These are phyloP conservation scores for Avahi laniger DNA, from an alignment of 2,797 vertebrate genomes.

Conservation along the genomic window DNA sequence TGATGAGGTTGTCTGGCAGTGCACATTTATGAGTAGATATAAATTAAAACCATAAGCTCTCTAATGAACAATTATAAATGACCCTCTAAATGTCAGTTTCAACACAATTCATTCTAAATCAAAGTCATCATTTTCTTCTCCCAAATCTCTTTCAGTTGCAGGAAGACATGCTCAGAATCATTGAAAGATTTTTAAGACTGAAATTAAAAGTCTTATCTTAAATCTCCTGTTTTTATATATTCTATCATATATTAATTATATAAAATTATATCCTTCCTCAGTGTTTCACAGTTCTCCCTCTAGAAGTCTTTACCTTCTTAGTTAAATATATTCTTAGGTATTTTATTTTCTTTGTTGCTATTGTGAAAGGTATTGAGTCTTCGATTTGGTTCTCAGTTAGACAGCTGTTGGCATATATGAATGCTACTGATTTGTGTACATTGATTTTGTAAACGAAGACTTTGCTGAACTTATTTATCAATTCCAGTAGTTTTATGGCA, in stretches of 20 bases:
- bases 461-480: too few relatives aligned
- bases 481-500: too few relatives aligned
- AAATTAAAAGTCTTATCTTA: neutral
- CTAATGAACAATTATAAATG: constrained; percentile 27
- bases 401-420: too few relatives aligned
- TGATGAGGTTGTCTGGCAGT: neutral
- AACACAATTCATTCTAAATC: neutral
- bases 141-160: neutral
- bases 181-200: neutral
- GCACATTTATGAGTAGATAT: neutral
- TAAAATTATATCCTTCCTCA: too few relatives aligned
- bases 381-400: too few relatives aligned
- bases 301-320: too few relatives aligned
- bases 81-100: neutral
- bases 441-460: too few relatives aligned
- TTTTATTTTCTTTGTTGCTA: too few relatives aligned
- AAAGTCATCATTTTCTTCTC: neutral
- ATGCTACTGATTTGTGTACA: too few relatives aligned
- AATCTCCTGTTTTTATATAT: neutral
- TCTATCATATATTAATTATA: neutral
- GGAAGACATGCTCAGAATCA: neutral
- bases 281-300: too few relatives aligned
- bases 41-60: constrained; percentile 45
- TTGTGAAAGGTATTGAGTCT: too few relatives aligned
- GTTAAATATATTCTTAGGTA: too few relatives aligned